Evolutionary conservation across 2,888 invertebrate genomes (phyloP), one percentile per base, ranked within the genome.

Genomic region (Gibbula magus): DNA sequence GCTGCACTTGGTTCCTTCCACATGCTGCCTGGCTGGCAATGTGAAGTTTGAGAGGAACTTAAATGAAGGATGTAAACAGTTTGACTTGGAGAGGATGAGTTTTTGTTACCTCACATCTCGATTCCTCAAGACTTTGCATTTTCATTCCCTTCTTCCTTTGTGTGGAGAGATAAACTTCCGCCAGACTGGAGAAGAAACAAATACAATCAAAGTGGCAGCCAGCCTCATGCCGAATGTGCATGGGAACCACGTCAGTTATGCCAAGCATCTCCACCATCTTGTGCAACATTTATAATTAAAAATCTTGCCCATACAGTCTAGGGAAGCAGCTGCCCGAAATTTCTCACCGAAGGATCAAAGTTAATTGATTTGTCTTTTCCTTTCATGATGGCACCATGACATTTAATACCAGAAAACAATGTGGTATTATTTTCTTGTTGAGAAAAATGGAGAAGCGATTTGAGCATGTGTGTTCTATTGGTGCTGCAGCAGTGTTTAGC

Each of bases 21-120:
- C 39, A 35, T 20, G 18, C 35, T 73, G 73, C 73, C 74, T 51
- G 45, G 45, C 45, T 45, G 10, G 16, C 35, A 20, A 74, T 25
- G 18, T 25, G 51, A 74, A 39, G 45, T 74, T 74, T 35, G 74
- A 51, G 45, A 74, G 52, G 51, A 51, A 74, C 39, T 22, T 74
- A 51, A 74, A 22, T 74, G 74, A 25, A 25, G 45, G 39, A 51
- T 74, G 25, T 74, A 74, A 74, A 74, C 51, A 74, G 39, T 74
- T 74, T 51, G n/a, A 51, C 45, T 51, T 39, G 25, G 74, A 74
- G 51, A 22, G 74, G 22, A 22, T 20, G 22, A 74, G 52, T 74
- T 74, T 45, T 74, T 74, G 25, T 74, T 74, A 39, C 20, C 25
- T 45, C 32, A 51, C 61, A 25, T 25, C 61, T 29, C 61, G 61